These are phyloP conservation scores for Rana temporaria DNA, from an alignment of 2,113 vertebrate genomes.

Conservation along the genomic window DNA sequence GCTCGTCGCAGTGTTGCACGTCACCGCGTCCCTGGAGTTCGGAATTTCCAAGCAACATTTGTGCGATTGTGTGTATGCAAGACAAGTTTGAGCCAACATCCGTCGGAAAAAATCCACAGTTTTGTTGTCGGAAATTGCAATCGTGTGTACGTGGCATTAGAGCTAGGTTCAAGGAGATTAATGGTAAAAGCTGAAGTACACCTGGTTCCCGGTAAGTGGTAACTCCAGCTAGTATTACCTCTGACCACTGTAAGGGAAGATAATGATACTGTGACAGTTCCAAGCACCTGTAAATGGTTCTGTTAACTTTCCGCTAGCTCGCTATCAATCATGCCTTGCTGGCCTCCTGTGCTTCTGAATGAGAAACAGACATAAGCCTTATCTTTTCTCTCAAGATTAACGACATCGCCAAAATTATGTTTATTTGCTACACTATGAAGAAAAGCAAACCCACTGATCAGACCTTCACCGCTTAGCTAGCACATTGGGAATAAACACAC, in stretches of 20 bases:
- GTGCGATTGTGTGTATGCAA: too few species aligned
- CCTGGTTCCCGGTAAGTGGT: conserved; percentile 19
- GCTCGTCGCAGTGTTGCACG: too few species aligned
- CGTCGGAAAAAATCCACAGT: too few species aligned
- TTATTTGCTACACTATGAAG: conserved; percentile 24
- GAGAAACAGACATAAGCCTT: conserved; percentile 45
- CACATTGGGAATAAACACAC: conserved; percentile 15
- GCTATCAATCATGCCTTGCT: conserved; percentile 39
- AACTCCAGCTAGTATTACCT: not conserved
- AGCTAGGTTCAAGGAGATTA: not conserved
- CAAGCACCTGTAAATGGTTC: conserved; percentile 50
- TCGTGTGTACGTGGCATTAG: too few species aligned
- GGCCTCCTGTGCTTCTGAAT: conserved; percentile 41
- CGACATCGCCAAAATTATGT: conserved; percentile 44
- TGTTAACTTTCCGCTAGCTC: conserved; percentile 39
- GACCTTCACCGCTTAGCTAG: conserved; percentile 24
- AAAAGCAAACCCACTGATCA: conserved; percentile 15
- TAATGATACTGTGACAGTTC: conserved; percentile 50
- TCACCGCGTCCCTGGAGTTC: too few species aligned
- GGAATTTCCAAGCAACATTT: too few species aligned
- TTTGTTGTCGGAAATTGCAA: too few species aligned
- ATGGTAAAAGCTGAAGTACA: not conserved
- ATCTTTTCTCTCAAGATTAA: conserved; percentile 52
- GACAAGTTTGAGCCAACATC: too few species aligned
- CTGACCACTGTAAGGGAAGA: conserved; percentile 3